Conservation (phyloP, 2,888 invertebrate genomes). For the Corbicula japonica region DNA sequence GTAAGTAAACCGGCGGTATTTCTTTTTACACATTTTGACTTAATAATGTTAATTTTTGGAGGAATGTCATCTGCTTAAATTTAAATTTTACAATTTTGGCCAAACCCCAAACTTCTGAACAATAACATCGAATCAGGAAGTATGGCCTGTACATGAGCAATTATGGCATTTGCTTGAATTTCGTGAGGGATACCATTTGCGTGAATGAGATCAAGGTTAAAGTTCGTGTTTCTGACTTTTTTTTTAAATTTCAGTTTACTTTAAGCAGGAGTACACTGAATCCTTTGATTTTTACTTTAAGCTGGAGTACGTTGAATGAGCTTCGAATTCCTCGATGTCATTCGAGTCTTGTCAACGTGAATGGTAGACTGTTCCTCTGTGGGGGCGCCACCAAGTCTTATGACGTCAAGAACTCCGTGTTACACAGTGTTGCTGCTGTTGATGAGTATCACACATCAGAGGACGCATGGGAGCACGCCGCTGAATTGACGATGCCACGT, state of each 20-base stretch:
- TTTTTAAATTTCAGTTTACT: background rate
- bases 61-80: background rate
- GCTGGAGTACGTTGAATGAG: conserved; percentile 67
- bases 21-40: no score
- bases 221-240: background rate
- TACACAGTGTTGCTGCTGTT: conserved; percentile 67
- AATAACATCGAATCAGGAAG: no score
- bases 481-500: conserved; percentile 70
- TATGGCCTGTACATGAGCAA: background rate
- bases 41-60: no score
- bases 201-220: background rate
- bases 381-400: conserved; percentile 72
- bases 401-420: conserved; percentile 46
- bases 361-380: conserved; percentile 71
- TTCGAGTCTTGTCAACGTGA: conserved; percentile 66
- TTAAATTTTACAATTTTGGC: background rate
- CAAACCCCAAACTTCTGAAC: no score
- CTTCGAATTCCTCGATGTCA: conserved; percentile 74
- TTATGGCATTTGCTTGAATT: background rate
- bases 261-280: background rate
- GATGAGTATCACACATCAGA: conserved; percentile 65
- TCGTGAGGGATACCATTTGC: no score
- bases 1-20: background rate
- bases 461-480: conserved; percentile 70
- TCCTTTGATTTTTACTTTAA: conserved; percentile 24